phyloP scores from a whole-genome alignment of 1,140 invertebrate genomes.

The Cydia splendana region DNA sequence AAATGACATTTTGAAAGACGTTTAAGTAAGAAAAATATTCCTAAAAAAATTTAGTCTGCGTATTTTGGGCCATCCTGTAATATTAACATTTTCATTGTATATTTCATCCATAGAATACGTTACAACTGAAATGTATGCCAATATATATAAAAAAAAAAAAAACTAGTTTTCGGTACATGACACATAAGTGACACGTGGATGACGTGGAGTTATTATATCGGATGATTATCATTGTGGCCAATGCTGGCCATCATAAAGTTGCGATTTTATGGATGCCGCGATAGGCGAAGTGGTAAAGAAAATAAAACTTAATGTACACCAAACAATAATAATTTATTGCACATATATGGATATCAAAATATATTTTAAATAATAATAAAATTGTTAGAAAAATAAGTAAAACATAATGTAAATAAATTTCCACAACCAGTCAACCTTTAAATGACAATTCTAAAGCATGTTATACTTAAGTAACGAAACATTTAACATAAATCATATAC shows the following conservation, averaged over 20 bases:
- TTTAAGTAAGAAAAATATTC: too few relatives aligned
- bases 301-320: conserved; percentile 37
- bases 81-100: neutral
- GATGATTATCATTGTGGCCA: neutral
- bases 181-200: too few relatives aligned
- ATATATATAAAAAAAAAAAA: too few relatives aligned
- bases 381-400: conserved; percentile 9
- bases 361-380: conserved; percentile 30
- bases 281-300: conserved; percentile 31
- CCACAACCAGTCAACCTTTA: conserved; percentile 13
- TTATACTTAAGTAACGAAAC: conserved; percentile 22
- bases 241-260: neutral
- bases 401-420: neutral
- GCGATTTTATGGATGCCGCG: neutral
- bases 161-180: too few relatives aligned
- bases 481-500: conserved; percentile 20
- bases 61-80: too few relatives aligned
- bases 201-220: too few relatives aligned
- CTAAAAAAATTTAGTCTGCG: too few relatives aligned
- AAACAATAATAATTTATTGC: conserved; percentile 42
- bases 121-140: neutral
- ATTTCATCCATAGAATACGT: neutral
- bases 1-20: too few relatives aligned
- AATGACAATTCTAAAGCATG: conserved; percentile 17
- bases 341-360: conserved; percentile 37